Conservation (phyloP, 2,888 invertebrate species). For the Elegia similella region DNA sequence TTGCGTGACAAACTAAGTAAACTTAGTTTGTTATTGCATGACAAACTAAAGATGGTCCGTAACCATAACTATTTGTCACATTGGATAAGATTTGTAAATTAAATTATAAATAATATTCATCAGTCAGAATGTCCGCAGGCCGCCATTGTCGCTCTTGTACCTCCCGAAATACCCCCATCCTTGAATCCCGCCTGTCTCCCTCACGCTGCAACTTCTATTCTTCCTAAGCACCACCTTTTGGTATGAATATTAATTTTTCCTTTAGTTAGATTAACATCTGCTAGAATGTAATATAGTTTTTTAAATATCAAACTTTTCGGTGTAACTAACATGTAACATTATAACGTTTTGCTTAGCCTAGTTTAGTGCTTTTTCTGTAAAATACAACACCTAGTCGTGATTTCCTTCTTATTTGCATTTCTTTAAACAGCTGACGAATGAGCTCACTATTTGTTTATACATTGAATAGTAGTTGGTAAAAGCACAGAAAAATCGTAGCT, state of each 20-base stretch:
- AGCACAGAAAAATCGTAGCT: neutral
- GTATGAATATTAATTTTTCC: constrained; percentile 35
- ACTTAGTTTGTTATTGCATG: too few relatives aligned
- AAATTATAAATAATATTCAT: neutral
- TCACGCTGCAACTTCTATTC: constrained; percentile 19
- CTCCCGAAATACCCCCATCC: constrained; percentile 27
- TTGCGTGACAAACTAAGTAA: too few relatives aligned
- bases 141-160: constrained; percentile 22
- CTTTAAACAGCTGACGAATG: constrained; percentile 4
- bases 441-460: neutral
- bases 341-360: constrained; percentile 41
- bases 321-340: constrained; percentile 29
- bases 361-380: constrained; percentile 26
- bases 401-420: constrained; percentile 11
- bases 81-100: neutral
- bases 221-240: constrained; percentile 27
- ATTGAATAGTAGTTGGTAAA: neutral
- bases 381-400: constrained; percentile 10
- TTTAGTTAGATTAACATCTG: constrained; percentile 28
- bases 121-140: neutral
- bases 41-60: too few relatives aligned
- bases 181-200: constrained; percentile 18
- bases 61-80: too few relatives aligned
- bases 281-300: constrained; percentile 23
- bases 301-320: constrained; percentile 16